Conservation (phyloP, 2,797 vertebrate genomes). For the Premnoplex brunnescens region DNA sequence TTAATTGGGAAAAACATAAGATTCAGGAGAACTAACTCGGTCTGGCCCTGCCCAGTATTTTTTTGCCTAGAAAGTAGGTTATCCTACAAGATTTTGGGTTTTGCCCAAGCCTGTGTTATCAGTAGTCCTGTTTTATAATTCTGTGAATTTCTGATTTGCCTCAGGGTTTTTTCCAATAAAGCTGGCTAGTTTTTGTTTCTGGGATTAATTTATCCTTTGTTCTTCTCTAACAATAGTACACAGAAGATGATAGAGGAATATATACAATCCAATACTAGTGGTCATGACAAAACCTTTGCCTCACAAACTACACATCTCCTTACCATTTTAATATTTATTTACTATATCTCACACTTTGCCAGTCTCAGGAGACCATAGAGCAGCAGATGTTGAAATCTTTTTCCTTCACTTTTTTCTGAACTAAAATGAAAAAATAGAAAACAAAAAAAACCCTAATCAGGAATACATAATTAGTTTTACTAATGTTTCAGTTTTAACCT, state of each 20-base stretch:
- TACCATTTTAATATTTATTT: neutral
- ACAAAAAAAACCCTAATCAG: neutral
- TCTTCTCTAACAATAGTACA: neutral
- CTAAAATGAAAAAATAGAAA: neutral
- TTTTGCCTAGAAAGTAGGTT: neutral
- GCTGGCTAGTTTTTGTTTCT: neutral
- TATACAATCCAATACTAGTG: neutral
- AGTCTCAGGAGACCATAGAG: neutral
- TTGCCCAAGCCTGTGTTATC: neutral
- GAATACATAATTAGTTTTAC: neutral
- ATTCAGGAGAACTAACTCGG: neutral
- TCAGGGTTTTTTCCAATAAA: neutral
- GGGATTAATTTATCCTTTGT: neutral
- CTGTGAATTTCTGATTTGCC: neutral
- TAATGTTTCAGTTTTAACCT: neutral
- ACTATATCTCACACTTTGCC: neutral
- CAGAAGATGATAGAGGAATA: neutral
- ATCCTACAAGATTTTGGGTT: neutral
- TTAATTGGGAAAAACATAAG: neutral
- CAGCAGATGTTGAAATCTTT: neutral
- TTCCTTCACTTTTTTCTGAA: neutral
- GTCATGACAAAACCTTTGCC: neutral
- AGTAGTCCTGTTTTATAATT: neutral
- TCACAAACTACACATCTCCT: neutral
- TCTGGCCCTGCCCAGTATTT: neutral